Evolutionary conservation across 1,140 invertebrate genomes (phyloP), one percentile per base, ranked within the genome.

Genomic region (Periplaneta americana): DNA sequence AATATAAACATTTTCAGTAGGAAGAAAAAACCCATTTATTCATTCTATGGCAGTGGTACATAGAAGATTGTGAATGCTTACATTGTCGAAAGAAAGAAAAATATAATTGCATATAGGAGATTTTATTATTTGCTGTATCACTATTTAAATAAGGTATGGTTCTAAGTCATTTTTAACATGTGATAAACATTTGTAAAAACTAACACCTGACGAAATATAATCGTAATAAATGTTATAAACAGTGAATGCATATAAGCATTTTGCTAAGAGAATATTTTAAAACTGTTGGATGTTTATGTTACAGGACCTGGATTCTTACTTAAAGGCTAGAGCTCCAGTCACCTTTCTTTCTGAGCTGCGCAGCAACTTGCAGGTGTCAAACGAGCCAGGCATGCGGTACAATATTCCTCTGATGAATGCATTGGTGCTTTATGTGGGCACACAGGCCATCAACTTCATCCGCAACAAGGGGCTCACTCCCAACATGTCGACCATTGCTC

Each of bases 351-450:
- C 96, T 0, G 97, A 99, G 85, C 88, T 99, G 34, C 91, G 96
- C 80, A 95, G 95, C 83, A 97, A 97, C 87, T 90, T 99, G 85
- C 97, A 99, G 90, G 91, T 95, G 74, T 91, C 93, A 9, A 95
- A 94, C 87, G 96, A 98, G 84, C 93, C 97, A 3, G 97, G 97
- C 1, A 93, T 95, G 82, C 91, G 95, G 5, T 99, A 99, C 89
- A 99, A 99, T 87, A 98, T 98, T 83, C 94, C 95, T 10, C 89
- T 99, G 81, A 97, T 99, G 93, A 99, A 99, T 87, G 98, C 98
- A 0, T 91, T 99, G 2, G 98, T 99, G 18, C 90, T 99, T 84
- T 99, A 99, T 87, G 98, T 99, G 48, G 98, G 98, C 17, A 98
- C 96, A 0, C 96, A 98, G 88, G 98, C 98, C 0, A 99, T 99